Evolutionary conservation across 2,113 vertebrate genomes (phyloP).

Genomic region (Tachysurus vachellii): DNA sequence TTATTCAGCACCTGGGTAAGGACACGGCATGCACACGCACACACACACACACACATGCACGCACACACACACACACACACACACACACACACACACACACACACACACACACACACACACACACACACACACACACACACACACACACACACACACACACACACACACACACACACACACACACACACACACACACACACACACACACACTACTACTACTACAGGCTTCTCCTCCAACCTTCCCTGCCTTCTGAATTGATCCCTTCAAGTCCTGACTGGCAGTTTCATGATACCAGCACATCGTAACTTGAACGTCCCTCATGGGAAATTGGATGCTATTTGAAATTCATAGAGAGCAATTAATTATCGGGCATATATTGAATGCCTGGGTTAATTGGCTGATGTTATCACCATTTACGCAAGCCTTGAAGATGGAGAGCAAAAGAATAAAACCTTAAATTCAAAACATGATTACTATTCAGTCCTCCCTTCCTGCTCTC

Average conservation of each 20-base stretch:
- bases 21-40: neutral
- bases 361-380: slow-evolving; percentile 35
- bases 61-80: slow-evolving; percentile 11
- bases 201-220: neutral
- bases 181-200: slow-evolving; percentile 24
- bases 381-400: neutral
- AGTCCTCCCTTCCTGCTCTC: neutral
- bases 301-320: slow-evolving; percentile 34
- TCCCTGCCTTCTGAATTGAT: slow-evolving; percentile 22
- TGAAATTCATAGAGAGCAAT: slow-evolving; percentile 33
- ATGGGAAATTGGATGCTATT: slow-evolving; percentile 31
- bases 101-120: slow-evolving; percentile 14
- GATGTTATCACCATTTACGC: slow-evolving; percentile 32
- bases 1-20: slow-evolving; percentile 60
- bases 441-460: neutral
- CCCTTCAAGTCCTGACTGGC: slow-evolving; percentile 18
- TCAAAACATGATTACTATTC: neutral
- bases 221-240: slow-evolving; percentile 23
- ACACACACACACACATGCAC: slow-evolving; percentile 18
- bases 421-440: neutral
- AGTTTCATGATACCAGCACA: slow-evolving; percentile 7
- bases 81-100: slow-evolving; percentile 29
- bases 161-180: slow-evolving; percentile 14
- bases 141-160: slow-evolving; percentile 14
- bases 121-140: slow-evolving; percentile 20